These are phyloP conservation scores for Drosophila bipectinata DNA, from an alignment of 1,140 invertebrate species.

Conservation along the genomic window DNA sequence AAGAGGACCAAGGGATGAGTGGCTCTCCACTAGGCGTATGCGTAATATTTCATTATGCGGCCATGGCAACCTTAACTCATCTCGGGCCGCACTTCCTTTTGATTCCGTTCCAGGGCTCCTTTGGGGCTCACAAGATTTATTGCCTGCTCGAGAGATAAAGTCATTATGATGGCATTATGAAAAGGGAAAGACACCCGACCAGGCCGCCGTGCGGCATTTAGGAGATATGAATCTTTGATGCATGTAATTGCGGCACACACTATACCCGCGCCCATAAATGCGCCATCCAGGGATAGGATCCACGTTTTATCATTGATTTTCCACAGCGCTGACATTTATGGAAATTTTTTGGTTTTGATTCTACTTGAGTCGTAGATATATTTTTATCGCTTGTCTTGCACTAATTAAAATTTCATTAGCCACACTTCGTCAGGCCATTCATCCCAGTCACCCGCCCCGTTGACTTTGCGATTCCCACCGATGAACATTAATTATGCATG, in stretches of 20 bases:
- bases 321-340: slow-evolving; percentile 43
- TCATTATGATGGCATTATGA: slow-evolving; percentile 78
- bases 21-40: slow-evolving; percentile 45
- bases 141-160: slow-evolving; percentile 79
- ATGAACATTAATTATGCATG: slow-evolving; percentile 73
- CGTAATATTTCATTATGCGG: slow-evolving; percentile 74
- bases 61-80: slow-evolving; percentile 43
- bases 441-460: slow-evolving; percentile 10
- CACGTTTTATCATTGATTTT: slow-evolving; percentile 62
- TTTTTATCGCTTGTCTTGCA: slow-evolving; percentile 76
- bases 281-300: not conserved
- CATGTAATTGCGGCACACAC: slow-evolving; percentile 66
- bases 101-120: slow-evolving; percentile 53
- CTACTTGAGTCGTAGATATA: slow-evolving; percentile 10
- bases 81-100: slow-evolving; percentile 7
- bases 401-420: slow-evolving; percentile 80
- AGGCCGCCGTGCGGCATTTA: slow-evolving; percentile 65
- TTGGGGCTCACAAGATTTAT: slow-evolving; percentile 71
- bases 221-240: slow-evolving; percentile 79
- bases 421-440: slow-evolving; percentile 51
- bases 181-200: slow-evolving; percentile 51
- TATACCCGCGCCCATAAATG: slow-evolving; percentile 19
- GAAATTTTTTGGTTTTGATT: slow-evolving; percentile 50
- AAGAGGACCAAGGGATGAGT: slow-evolving; percentile 27
- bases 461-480: slow-evolving; percentile 35